Evolutionary conservation across 2,113 vertebrate genomes (phyloP).

Genomic region (Gallinago media): DNA sequence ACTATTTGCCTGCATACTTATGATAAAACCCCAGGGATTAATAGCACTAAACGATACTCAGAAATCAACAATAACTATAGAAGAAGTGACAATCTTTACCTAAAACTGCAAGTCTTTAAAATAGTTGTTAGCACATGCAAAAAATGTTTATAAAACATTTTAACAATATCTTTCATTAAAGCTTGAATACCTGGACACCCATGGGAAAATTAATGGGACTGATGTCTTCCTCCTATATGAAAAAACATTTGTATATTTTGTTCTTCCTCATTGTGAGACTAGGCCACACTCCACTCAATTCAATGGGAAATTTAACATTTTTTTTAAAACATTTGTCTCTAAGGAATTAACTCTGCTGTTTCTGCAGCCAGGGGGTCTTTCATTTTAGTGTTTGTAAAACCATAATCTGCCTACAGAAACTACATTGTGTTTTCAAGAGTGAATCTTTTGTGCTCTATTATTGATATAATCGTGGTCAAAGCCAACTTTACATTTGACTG

Average conservation of each 20-base stretch:
- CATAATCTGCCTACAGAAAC: not conserved
- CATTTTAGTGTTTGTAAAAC: not conserved
- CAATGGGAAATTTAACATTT: not conserved
- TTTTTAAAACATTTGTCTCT: not conserved
- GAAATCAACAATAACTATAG: not conserved
- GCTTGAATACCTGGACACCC: not conserved
- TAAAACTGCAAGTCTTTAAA: not conserved
- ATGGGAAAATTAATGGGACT: not conserved
- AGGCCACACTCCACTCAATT: not conserved
- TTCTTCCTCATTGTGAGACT: not conserved
- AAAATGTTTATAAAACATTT: not conserved
- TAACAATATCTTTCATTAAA: not conserved
- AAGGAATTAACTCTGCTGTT: not conserved
- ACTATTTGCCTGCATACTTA: not conserved
- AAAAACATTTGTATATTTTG: not conserved
- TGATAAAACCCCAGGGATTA: not conserved
- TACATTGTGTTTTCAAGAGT: not conserved
- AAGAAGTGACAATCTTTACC: not conserved
- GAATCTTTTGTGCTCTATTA: not conserved
- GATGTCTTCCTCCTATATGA: not conserved
- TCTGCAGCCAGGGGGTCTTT: not conserved
- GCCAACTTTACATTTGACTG: not conserved
- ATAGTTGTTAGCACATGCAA: not conserved
- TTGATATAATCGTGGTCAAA: accelerated
- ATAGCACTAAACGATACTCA: not conserved